A percentile compares a stretch with the other conserved stretches of the same genome.
Conservation (phyloP, 2,113 vertebrate species). For the Lampris incognitus region DNA sequence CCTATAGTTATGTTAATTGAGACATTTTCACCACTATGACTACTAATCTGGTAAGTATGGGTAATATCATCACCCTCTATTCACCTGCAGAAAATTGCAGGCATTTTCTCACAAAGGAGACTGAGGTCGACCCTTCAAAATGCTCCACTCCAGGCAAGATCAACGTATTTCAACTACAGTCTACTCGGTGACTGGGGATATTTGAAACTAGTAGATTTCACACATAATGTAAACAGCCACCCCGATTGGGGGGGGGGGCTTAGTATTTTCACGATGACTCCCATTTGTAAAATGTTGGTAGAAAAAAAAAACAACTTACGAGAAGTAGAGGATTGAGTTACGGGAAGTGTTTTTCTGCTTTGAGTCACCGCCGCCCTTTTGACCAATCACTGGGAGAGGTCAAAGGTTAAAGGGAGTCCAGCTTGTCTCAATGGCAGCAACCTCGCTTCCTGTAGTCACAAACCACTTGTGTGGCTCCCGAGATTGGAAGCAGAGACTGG, state of each 20-base stretch:
- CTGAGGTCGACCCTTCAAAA: constrained; percentile 9
- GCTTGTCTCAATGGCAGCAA: constrained; percentile 19
- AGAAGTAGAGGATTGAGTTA: constrained; percentile 64
- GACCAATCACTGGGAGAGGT: constrained; percentile 57
- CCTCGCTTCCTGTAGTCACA: constrained; percentile 49
- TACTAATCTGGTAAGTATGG: constrained; percentile 43
- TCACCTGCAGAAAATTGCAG: constrained; percentile 49
- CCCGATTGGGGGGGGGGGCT: no score
- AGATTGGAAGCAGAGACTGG: constrained; percentile 23
- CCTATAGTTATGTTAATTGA: constrained; percentile 42
- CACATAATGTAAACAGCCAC: neutral
- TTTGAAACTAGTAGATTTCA: neutral
- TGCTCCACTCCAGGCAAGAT: neutral
- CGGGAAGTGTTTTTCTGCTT: constrained; percentile 64
- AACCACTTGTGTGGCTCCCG: constrained; percentile 73
- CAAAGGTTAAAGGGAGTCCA: constrained; percentile 62
- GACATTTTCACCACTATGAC: constrained; percentile 45
- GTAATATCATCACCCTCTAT: constrained; percentile 29
- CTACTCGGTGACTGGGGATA: neutral
- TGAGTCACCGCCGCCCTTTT: constrained; percentile 54
- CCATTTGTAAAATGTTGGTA: neutral
- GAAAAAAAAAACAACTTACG: constrained; percentile 42
- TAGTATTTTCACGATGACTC: constrained; percentile 41
- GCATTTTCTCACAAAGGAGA: neutral
- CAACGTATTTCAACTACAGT: neutral